Conservation (phyloP, 1,140 invertebrate species). For the Drosophila fuyamai region DNA sequence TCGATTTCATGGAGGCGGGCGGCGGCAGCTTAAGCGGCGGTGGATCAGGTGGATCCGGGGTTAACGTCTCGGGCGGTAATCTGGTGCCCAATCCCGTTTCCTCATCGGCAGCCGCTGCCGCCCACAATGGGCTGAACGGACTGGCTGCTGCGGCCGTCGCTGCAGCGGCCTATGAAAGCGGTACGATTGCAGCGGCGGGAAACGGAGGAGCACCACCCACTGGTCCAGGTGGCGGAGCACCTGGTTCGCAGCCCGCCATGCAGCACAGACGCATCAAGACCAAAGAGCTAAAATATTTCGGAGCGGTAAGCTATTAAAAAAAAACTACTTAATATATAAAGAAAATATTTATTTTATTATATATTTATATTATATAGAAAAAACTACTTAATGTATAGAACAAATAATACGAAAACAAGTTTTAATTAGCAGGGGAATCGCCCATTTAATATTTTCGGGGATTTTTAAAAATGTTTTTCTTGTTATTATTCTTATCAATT, state of each 20-base stretch:
- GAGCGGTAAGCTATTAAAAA: constrained; percentile 72
- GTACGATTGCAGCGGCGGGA: constrained; percentile 64
- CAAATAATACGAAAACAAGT: neutral
- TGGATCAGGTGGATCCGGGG: constrained; percentile 19
- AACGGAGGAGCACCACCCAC: constrained; percentile 56
- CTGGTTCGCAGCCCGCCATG: constrained; percentile 59
- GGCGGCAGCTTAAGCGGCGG: constrained; percentile 65
- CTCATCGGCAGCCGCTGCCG: constrained; percentile 33
- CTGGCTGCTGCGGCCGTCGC: constrained; percentile 68
- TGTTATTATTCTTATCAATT: neutral
- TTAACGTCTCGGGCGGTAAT: constrained; percentile 22
- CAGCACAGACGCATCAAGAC: constrained; percentile 79
- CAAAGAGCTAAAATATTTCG: constrained; percentile 84
- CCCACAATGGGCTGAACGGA: constrained; percentile 71
- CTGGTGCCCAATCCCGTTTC: constrained; percentile 37
- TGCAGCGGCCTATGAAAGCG: constrained; percentile 66
- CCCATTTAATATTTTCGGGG: neutral
- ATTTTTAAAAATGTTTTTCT: neutral
- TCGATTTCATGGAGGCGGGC: constrained; percentile 83
- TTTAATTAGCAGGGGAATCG: neutral
- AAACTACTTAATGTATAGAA: neutral
- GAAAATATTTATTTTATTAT: too few species aligned
- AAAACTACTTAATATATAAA: neutral
- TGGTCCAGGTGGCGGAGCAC: constrained; percentile 31
- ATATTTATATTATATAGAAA: too few species aligned